Percentiles rank a stretch among this genome's conserved stretches.
These are phyloP conservation scores for Acipenser oxyrinchus DNA, from an alignment of 2,797 vertebrate genomes.

Conservation along the genomic window DNA sequence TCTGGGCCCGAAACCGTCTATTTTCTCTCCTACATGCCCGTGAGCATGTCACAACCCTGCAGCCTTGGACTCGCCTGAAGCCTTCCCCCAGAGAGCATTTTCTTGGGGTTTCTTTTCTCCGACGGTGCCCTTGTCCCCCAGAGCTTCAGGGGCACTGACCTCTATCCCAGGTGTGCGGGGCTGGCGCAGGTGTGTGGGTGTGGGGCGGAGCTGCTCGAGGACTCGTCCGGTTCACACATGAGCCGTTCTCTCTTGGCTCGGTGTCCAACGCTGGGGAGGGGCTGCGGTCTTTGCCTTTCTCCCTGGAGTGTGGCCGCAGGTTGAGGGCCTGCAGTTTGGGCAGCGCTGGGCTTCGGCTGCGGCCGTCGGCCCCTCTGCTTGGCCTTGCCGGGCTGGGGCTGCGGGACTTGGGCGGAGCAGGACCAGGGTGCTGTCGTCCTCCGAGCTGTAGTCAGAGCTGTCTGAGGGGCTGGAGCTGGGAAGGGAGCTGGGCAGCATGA, in stretches of 20 bases:
- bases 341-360: constrained; percentile 63
- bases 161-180: constrained; percentile 47
- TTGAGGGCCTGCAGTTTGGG: constrained; percentile 64
- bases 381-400: constrained; percentile 75
- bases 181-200: constrained; percentile 47
- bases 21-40: neutral
- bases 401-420: constrained; percentile 76
- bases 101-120: constrained; percentile 56
- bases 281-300: constrained; percentile 60
- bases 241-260: constrained; percentile 54
- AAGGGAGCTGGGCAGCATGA: constrained; percentile 63
- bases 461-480: constrained; percentile 63
- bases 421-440: constrained; percentile 90
- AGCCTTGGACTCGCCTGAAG: constrained; percentile 37
- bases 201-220: constrained; percentile 37
- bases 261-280: constrained; percentile 56
- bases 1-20: no score
- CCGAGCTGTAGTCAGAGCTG: constrained; percentile 76
- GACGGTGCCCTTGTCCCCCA: constrained; percentile 57
- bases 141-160: constrained; percentile 58
- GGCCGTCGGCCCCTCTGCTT: constrained; percentile 56
- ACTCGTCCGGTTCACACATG: constrained; percentile 42
- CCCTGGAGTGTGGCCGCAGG: constrained; percentile 62
- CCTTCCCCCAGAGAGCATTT: constrained; percentile 40
- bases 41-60: constrained; percentile 24